Conservation (phyloP, 2,113 vertebrate species). For the Phainopepla nitens region DNA sequence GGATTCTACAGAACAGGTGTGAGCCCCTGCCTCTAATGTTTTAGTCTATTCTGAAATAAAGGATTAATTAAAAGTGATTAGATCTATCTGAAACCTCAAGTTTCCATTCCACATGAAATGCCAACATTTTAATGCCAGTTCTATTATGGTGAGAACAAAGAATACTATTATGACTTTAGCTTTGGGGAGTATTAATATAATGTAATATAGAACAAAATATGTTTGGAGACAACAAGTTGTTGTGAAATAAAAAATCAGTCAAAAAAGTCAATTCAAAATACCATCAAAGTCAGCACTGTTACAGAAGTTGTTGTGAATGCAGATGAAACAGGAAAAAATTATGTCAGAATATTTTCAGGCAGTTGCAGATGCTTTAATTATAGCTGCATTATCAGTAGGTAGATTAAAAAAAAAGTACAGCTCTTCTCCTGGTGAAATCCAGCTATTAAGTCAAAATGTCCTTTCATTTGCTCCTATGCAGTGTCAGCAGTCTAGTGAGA, state of each 20-base stretch:
- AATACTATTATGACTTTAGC: background rate
- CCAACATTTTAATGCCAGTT: background rate
- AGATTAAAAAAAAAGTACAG: background rate
- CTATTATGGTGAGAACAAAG: slow-evolving; percentile 20
- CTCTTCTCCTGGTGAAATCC: background rate
- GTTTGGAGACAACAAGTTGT: background rate
- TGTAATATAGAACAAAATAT: background rate
- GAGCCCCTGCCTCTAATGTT: background rate
- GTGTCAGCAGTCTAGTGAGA: background rate
- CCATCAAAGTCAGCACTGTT: background rate
- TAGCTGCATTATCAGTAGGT: background rate
- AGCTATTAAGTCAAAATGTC: background rate
- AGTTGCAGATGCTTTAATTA: background rate
- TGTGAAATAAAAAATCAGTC: slow-evolving; percentile 1
- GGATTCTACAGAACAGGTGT: slow-evolving; percentile 6
- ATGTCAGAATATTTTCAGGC: background rate
- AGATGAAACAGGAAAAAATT: background rate
- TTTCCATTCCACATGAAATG: slow-evolving; percentile 26
- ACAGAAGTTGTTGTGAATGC: background rate
- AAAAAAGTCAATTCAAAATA: background rate
- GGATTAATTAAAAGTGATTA: background rate
- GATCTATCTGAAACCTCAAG: slow-evolving; percentile 1
- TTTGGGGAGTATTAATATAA: slow-evolving; percentile 3
- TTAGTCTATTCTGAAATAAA: background rate
- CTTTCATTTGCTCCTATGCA: background rate